These are phyloP conservation scores for Arizona elegans DNA, from an alignment of 2,113 vertebrate species.

Conservation along the genomic window DNA sequence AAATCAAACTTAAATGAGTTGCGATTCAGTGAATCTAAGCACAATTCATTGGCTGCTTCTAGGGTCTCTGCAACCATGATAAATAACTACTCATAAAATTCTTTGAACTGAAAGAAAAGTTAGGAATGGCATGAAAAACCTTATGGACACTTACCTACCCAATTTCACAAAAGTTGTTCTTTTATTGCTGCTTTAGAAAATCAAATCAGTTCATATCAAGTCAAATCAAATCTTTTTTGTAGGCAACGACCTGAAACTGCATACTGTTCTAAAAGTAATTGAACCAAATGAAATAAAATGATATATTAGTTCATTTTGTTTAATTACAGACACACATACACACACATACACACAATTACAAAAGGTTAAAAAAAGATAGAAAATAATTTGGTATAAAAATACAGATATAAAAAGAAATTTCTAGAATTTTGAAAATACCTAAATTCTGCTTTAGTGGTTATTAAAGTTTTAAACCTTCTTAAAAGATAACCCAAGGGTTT, in stretches of 20 bases:
- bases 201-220: background rate
- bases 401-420: background rate
- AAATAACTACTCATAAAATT: background rate
- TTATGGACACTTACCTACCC: background rate
- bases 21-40: background rate
- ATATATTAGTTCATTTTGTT: background rate
- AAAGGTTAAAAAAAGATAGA: background rate
- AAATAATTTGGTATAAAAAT: background rate
- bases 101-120: background rate
- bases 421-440: background rate
- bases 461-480: background rate
- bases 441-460: background rate
- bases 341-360: background rate
- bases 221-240: background rate
- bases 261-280: background rate
- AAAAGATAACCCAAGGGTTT: background rate
- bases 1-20: background rate
- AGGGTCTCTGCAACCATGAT: background rate
- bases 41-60: background rate
- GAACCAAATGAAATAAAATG: background rate
- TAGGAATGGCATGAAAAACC: background rate
- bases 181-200: background rate
- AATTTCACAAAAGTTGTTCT: background rate
- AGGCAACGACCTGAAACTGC: background rate
- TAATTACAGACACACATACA: background rate